These are phyloP conservation scores for Intellagama lesueurii DNA, from an alignment of 2,797 vertebrate species.

Conservation along the genomic window DNA sequence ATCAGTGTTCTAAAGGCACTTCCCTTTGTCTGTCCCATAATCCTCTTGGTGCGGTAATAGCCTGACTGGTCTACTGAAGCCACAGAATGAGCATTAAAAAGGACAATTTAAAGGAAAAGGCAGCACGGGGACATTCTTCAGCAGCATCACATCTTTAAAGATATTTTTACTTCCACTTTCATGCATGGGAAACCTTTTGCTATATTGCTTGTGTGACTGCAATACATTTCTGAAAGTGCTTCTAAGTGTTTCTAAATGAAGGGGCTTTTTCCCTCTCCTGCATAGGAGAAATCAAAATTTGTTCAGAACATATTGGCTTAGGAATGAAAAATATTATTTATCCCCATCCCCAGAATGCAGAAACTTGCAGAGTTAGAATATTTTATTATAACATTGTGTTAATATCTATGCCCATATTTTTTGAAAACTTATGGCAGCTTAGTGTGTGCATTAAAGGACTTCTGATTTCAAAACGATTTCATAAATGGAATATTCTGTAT, in stretches of 20 bases:
- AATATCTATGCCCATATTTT: not conserved
- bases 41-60: not conserved
- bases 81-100: not conserved
- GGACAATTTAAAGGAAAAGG: conserved; percentile 9
- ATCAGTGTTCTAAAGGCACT: conserved; percentile 3
- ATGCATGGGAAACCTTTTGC: conserved; percentile 19
- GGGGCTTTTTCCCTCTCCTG: not conserved
- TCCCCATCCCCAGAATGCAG: conserved; percentile 1
- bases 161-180: conserved; percentile 27
- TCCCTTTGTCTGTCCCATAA: not conserved
- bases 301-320: conserved; percentile 11
- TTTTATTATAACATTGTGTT: not conserved
- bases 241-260: not conserved
- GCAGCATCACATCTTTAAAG: not conserved
- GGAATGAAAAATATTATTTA: not conserved
- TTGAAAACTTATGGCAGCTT: not conserved
- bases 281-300: not conserved
- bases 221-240: not conserved
- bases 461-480: not conserved
- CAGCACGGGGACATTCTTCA: conserved; percentile 5
- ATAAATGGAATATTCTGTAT: not conserved
- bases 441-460: not conserved
- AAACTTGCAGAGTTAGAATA: not conserved
- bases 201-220: conserved; percentile 3
- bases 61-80: not conserved